A percentile compares a stretch with the other conserved stretches of the same genome.
Conservation (phyloP, 2,888 invertebrate genomes). For the Oasisia sp. region DNA sequence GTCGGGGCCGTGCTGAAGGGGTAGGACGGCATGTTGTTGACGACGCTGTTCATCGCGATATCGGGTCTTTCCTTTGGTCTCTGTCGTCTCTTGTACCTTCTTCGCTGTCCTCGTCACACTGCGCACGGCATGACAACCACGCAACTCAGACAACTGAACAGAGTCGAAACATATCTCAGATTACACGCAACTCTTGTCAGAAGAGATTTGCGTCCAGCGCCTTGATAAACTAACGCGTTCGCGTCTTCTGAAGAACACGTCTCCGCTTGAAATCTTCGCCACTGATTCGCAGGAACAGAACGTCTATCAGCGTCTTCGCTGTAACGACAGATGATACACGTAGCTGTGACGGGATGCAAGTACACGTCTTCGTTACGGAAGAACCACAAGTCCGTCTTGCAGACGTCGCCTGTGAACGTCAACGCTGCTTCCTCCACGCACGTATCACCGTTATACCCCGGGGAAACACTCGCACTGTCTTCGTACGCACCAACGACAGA, state of each 20-base stretch:
- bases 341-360: background rate
- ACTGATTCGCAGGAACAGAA: background rate
- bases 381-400: background rate
- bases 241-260: background rate
- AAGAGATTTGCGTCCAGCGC: background rate
- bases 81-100: background rate
- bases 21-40: conserved; percentile 24
- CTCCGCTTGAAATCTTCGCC: background rate
- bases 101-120: background rate
- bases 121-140: background rate
- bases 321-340: background rate
- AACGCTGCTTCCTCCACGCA: background rate
- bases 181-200: background rate
- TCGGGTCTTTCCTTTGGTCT: background rate
- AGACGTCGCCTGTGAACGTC: background rate
- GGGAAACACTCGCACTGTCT: background rate
- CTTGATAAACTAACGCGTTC: background rate
- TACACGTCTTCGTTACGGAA: background rate
- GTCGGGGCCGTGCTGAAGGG: background rate
- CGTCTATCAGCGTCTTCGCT: background rate
- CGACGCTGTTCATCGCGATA: conserved; percentile 17
- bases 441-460: background rate
- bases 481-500: background rate
- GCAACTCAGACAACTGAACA: background rate
- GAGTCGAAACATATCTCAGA: background rate